Evolutionary conservation across 2,113 vertebrate species (phyloP), one percentile per base, ranked within the genome.

Genomic region (Athene noctua): DNA sequence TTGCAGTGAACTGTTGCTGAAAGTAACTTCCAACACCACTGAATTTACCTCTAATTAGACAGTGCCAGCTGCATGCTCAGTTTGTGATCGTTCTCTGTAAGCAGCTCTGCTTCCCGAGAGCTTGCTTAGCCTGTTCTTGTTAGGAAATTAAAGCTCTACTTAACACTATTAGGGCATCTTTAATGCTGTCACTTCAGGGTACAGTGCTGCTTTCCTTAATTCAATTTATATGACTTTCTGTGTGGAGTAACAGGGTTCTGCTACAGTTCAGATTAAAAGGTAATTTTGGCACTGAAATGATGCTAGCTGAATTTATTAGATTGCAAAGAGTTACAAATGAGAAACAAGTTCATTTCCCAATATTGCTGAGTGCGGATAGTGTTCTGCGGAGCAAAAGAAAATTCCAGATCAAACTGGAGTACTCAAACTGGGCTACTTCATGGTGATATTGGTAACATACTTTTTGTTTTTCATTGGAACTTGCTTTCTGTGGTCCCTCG

Each of bases 351-450:
- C 17, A 20, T 91, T 65, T 85, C 44, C 27, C 25, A 10, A 0
- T 79, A 13, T 22, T 92, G 59, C 80, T 38, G 80, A 86, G 46
- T 6, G 9, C 46, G n/a, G 36, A 18, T 18, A 29, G 11, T 5
- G 9, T 57, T 91, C 52, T 49, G 13, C 87, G 66, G 47, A 92
- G 11, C 25, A 83, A 32, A 86, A 23, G 15, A 59, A 62, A 40
- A n/a, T 51, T 44, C 61, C 36, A 38, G 10, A 26, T 79, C 23
- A 68, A 91, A 87, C 42, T 65, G 29, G n/a, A 78, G 18, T 2
- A 0, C 32, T 77, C 36, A 72, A 49, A 9, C 18, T 6, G 47
- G n/a, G 54, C 1, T 2, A 9, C 67, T 63, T 54, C 10, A 0
- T 18, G 66, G 73, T 7, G 13, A 29, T 72, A 75, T 7, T 13